A percentile compares a stretch with the other conserved stretches of the same genome.
Evolutionary conservation across 92 coral and sea anemone species (phyloP).

Genomic region (Phenganax subtilis): DNA sequence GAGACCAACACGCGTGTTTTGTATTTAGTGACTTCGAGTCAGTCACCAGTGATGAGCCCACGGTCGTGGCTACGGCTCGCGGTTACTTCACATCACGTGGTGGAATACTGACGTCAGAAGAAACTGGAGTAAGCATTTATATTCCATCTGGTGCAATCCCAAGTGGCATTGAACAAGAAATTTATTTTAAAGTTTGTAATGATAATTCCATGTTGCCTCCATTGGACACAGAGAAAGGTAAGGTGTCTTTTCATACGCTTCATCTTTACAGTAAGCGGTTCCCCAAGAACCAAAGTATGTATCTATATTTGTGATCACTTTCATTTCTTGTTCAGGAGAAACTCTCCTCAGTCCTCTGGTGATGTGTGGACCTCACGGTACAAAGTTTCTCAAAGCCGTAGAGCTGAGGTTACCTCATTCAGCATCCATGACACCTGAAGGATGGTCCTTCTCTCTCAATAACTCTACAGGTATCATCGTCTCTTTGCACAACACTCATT

Average conservation of each 20-base stretch:
- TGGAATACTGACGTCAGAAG: slow-evolving; percentile 84
- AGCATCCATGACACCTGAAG: slow-evolving; percentile 99
- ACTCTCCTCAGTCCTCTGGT: slow-evolving; percentile 96
- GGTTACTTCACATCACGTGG: slow-evolving; percentile 89
- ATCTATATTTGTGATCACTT: not conserved
- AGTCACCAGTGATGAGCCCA: slow-evolving; percentile 75
- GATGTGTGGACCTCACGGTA: slow-evolving; percentile 99
- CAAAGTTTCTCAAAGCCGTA: slow-evolving; percentile 85
- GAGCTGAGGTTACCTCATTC: slow-evolving; percentile 93
- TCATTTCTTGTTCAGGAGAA: slow-evolving; percentile 61
- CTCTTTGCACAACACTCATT: not conserved
- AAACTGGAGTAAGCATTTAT: slow-evolving; percentile 93
- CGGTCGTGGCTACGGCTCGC: slow-evolving; percentile 99
- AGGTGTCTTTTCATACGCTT: not conserved
- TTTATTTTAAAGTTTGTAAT: slow-evolving; percentile 96
- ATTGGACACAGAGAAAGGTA: slow-evolving; percentile 90
- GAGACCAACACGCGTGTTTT: slow-evolving; percentile 24
- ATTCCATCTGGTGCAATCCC: slow-evolving; percentile 98
- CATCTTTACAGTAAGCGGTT: not conserved
- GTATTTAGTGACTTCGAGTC: slow-evolving; percentile 88
- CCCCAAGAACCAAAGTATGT: not conserved
- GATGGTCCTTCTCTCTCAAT: slow-evolving; percentile 97
- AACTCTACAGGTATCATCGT: slow-evolving; percentile 72
- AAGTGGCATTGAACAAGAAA: slow-evolving; percentile 79
- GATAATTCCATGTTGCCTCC: slow-evolving; percentile 97